phyloP scores from a whole-genome alignment of 2,113 vertebrate species.

The Campylomormyrus numenius region DNA sequence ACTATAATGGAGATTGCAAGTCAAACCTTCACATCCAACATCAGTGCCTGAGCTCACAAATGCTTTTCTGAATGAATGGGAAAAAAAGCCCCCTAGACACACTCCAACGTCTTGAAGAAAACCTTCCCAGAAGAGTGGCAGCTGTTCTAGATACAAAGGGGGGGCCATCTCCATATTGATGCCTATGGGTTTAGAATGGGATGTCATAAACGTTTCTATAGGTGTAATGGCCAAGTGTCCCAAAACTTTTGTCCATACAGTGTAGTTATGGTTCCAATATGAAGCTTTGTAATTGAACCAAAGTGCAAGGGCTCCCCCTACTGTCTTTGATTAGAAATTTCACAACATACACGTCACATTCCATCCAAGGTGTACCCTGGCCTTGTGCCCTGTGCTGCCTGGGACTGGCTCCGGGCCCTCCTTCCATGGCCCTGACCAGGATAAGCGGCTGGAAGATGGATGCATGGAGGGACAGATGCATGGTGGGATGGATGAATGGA shows the following conservation, averaged over 20 bases:
- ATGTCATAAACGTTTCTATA: neutral
- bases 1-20: neutral
- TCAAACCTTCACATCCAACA: neutral
- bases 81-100: neutral
- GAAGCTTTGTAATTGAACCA: neutral
- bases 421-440: neutral
- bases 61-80: neutral
- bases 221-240: neutral
- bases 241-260: neutral
- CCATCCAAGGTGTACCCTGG: neutral
- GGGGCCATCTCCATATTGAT: neutral
- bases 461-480: neutral
- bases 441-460: neutral
- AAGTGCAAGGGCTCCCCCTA: neutral
- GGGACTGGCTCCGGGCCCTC: neutral
- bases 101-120: neutral
- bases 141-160: neutral
- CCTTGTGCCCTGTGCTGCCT: neutral
- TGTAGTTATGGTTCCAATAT: neutral
- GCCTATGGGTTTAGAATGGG: neutral
- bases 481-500: neutral
- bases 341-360: neutral
- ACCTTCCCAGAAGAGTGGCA: neutral
- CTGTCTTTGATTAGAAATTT: neutral
- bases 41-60: neutral